phyloP scores from a whole-genome alignment of 2,888 invertebrate genomes.

The Embidobia sp. region DNA sequence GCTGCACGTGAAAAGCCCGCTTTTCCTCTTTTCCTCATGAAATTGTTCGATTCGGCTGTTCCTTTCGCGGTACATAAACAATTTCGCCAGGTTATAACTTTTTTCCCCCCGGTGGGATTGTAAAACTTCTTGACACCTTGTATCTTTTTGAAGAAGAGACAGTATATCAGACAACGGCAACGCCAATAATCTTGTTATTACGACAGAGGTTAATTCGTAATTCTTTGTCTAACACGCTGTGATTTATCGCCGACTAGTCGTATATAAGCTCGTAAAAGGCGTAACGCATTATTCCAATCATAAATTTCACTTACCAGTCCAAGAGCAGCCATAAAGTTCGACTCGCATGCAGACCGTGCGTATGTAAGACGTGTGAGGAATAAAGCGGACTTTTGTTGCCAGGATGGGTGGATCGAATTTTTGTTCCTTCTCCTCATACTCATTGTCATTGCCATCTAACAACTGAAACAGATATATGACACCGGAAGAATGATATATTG shows the following conservation, averaged over 20 bases:
- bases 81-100: too few relatives aligned
- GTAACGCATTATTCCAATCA: conserved; percentile 64
- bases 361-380: conserved; percentile 90
- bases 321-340: conserved; percentile 90
- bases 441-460: conserved; percentile 90
- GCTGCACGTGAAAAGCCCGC: too few relatives aligned
- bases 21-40: too few relatives aligned
- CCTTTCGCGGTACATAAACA: too few relatives aligned
- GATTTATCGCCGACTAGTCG: conserved; percentile 53
- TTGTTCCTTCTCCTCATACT: conserved; percentile 88
- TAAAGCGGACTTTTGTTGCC: conserved; percentile 89
- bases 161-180: conserved; percentile 25
- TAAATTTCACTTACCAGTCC: conserved; percentile 86
- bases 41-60: too few relatives aligned
- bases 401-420: conserved; percentile 89
- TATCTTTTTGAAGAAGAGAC: too few relatives aligned
- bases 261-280: conserved; percentile 54
- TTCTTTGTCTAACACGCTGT: conserved; percentile 46
- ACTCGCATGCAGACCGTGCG: conserved; percentile 91
- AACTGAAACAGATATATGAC: conserved; percentile 83
- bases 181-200: conserved; percentile 49
- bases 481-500: conserved; percentile 42
- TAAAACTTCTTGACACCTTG: too few relatives aligned
- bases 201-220: conserved; percentile 58
- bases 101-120: too few relatives aligned